Conservation (phyloP, 2,113 vertebrate genomes). For the Ceratotherium simum region DNA sequence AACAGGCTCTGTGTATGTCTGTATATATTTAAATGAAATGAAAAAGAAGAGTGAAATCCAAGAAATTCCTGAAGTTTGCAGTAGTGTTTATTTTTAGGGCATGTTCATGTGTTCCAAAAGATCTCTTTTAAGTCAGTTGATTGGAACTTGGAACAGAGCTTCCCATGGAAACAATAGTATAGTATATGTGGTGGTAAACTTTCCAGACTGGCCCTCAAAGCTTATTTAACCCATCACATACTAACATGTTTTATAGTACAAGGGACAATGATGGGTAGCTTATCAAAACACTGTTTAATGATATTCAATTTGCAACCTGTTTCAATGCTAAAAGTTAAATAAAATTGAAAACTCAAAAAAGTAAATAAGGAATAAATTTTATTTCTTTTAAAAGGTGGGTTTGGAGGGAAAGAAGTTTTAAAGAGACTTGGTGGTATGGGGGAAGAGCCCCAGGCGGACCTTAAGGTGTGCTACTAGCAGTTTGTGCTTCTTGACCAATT, state of each 20-base stretch:
- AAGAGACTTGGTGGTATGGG: not conserved
- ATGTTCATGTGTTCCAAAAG: not conserved
- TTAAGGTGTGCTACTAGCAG: not conserved
- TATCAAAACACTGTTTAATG: not conserved
- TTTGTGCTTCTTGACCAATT: not conserved
- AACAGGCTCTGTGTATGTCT: conserved; percentile 51
- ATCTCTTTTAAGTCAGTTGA: not conserved
- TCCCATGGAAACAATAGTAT: not conserved
- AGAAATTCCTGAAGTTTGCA: not conserved
- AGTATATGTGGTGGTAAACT: not conserved
- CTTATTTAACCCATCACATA: not conserved
- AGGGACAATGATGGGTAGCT: too few relatives aligned
- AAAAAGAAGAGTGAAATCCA: conserved; percentile 67
- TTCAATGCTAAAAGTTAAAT: not conserved
- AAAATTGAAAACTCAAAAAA: not conserved
- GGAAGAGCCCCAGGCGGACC: not conserved
- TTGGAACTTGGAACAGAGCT: conserved; percentile 35
- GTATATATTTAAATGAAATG: conserved; percentile 67
- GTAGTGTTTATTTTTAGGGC: conserved; percentile 44
- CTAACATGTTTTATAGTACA: not conserved
- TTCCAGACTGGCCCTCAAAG: not conserved
- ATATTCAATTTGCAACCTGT: not conserved
- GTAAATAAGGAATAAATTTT: not conserved
- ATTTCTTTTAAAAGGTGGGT: not conserved
- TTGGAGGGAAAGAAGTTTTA: not conserved